Base-by-base conservation (phyloP, 2,888 invertebrate genomes). In the Listrodromus nycthemerus region DNA sequence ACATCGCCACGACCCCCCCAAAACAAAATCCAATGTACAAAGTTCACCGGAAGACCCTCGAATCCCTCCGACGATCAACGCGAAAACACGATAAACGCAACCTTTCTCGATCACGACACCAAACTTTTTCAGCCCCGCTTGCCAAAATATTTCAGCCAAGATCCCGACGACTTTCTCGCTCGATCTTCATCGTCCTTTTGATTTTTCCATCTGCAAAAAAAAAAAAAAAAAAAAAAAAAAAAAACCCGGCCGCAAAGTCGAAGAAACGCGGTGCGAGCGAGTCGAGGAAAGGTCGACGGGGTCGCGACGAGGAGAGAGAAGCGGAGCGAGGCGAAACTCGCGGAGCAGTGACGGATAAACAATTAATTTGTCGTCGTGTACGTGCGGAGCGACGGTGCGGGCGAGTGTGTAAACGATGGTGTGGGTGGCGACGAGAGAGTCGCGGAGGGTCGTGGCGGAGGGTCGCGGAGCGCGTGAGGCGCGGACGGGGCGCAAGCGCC, bases 321-420 rank as follows among this genome's bases (percentile, higher is more conserved):
- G n/a, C n/a, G 8, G 16, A 21, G 8, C 19, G 52, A 21, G 52
- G 21, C 13, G n/a, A n/a, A 58, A 27, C 58, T 27, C 6, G 58
- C 13, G 27, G 58, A 19, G 63, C 16, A 10, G 10, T 58, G 69
- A 66, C 66, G 76, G 24, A 81, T 75, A 87, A 87, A 87, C 86
- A 87, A 87, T 87, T 87, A 87, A 88, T 88, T 85, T 86, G 84
- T 86, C 87, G 85, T 87, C 85, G 84, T 78, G 79, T 86, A 76
- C 73, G 71, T 74, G 73, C 58, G 50, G 71, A 13, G 41, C 61
- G 55, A 63, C 5, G 73, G 58, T 41, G 33, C 19, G n/a, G 45
- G 27, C 27, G 41, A 24, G 27, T 8, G 66, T 50, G 52, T 37
- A 50, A 67, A 50, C 7, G 61, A 19, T 21, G 63, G 52, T 55